A percentile compares a stretch with the other conserved stretches of the same genome.
phyloP scores from a whole-genome alignment of 2,888 invertebrate species.

The Petrolisthes cinctipes region DNA sequence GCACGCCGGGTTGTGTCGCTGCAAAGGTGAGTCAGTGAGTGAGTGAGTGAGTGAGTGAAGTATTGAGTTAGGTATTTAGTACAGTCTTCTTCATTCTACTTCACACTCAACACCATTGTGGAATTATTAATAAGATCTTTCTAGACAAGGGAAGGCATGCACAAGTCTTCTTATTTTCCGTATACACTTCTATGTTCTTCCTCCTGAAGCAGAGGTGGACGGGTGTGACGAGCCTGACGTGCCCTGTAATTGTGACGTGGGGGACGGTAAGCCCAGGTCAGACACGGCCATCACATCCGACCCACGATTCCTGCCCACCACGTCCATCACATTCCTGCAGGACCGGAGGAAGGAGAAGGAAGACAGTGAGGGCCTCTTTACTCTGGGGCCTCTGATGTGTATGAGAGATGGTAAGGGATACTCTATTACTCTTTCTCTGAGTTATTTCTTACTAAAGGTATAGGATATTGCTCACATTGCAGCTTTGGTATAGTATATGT shows the following conservation, averaged over 20 bases:
- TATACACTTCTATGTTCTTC: not conserved
- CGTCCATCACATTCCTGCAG: constrained; percentile 90
- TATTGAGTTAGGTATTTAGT: no score
- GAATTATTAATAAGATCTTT: no score
- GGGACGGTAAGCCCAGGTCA: constrained; percentile 86
- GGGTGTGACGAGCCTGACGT: constrained; percentile 85
- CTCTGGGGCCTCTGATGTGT: constrained; percentile 90
- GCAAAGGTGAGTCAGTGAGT: constrained; percentile 71
- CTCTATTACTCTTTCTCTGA: not conserved
- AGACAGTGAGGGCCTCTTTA: constrained; percentile 88
- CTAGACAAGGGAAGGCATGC: no score
- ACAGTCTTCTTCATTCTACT: no score
- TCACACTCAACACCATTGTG: no score
- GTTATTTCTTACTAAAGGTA: no score
- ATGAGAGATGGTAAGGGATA: constrained; percentile 85
- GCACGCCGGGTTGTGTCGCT: constrained; percentile 73
- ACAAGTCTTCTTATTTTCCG: no score
- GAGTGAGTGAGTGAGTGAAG: not conserved
- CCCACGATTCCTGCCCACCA: constrained; percentile 87
- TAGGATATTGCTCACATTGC: no score
- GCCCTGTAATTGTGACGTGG: constrained; percentile 90
- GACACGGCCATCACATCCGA: constrained; percentile 88
- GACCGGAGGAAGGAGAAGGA: constrained; percentile 82
- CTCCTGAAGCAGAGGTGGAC: constrained; percentile 75
- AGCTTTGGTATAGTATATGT: no score